A percentile compares a stretch with the other conserved stretches of the same genome.
These are phyloP conservation scores for Origma solitaria DNA, from an alignment of 2,113 vertebrate genomes.

Conservation along the genomic window DNA sequence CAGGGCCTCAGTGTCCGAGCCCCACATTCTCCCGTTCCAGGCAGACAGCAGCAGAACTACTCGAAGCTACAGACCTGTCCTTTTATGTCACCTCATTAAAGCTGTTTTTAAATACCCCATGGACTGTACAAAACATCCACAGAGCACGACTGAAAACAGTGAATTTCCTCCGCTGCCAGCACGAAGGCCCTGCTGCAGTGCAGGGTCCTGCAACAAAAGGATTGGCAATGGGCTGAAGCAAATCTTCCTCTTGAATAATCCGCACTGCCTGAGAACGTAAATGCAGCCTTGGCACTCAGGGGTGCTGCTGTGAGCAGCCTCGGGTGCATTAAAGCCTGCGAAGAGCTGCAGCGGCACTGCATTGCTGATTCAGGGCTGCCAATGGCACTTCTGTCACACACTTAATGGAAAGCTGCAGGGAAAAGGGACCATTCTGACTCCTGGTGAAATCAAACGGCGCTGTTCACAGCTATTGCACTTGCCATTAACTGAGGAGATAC, in stretches of 20 bases:
- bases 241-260: background rate
- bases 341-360: background rate
- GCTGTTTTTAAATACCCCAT: background rate
- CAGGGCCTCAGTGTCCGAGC: background rate
- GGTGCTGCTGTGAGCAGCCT: background rate
- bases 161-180: background rate
- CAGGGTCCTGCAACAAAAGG: background rate
- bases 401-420: background rate
- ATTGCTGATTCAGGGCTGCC: background rate
- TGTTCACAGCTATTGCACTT: background rate
- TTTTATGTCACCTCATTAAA: background rate
- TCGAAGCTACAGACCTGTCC: background rate
- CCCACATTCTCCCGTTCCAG: background rate
- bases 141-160: background rate
- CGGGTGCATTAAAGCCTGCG: background rate
- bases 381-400: background rate
- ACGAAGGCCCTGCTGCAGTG: background rate
- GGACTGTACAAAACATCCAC: background rate
- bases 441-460: background rate
- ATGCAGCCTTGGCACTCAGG: background rate
- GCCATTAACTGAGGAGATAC: background rate
- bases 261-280: background rate
- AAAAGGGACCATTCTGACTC: background rate
- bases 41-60: background rate
- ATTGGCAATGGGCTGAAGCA: background rate